Percentiles rank a stretch among this genome's conserved stretches.
Evolutionary conservation across 1,140 invertebrate species (phyloP).

Genomic region (Stenopsyche tienmushanensis): DNA sequence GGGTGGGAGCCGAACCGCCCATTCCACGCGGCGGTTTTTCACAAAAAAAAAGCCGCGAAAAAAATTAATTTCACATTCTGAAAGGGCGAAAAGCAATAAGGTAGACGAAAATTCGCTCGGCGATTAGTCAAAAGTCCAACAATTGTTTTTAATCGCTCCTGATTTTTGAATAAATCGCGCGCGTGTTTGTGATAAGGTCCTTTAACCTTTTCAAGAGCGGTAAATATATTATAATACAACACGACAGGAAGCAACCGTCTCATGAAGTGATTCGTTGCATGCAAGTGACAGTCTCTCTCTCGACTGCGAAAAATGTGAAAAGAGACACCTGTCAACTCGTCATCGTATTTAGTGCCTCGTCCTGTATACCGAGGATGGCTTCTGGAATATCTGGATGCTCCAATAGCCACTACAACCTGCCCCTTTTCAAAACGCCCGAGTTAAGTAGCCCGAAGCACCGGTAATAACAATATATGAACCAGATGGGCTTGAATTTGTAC

Average conservation of each 20-base stretch:
- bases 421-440: background rate
- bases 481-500: no score
- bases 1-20: background rate
- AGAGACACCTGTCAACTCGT: conserved; percentile 19
- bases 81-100: background rate
- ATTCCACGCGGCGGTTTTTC: background rate
- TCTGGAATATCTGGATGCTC: background rate
- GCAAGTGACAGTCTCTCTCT: conserved; percentile 15
- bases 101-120: background rate
- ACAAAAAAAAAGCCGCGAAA: no score
- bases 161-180: no score
- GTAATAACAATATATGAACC: no score
- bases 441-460: no score
- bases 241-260: background rate
- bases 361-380: no score
- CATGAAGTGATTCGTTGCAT: conserved; percentile 7
- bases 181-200: background rate
- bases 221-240: conserved; percentile 5
- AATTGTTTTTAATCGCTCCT: conserved; percentile 14
- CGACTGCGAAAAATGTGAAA: conserved; percentile 21
- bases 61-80: no score
- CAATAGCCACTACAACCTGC: conserved; percentile 4
- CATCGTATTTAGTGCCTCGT: conserved; percentile 7
- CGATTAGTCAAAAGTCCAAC: conserved; percentile 4
- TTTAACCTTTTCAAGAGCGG: background rate